phyloP scores from a whole-genome alignment of 2,113 vertebrate genomes.

The Lycaon pictus region DNA sequence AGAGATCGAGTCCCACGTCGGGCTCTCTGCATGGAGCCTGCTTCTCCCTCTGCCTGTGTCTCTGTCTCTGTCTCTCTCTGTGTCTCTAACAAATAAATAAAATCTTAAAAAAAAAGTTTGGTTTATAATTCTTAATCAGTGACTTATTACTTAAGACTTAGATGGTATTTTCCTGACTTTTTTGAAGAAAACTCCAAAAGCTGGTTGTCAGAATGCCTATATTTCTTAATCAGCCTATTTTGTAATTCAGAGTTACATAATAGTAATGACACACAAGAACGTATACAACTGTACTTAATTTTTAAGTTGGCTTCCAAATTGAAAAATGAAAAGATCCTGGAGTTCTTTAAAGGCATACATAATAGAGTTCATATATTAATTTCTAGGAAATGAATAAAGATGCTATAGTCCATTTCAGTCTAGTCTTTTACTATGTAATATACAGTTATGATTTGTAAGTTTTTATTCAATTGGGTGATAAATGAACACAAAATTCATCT shows the following conservation, averaged over 20 bases:
- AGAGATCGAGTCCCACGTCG: too few relatives aligned
- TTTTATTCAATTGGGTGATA: slow-evolving; percentile 61
- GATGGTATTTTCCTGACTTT: neutral
- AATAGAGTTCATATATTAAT: slow-evolving; percentile 9
- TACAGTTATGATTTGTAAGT: slow-evolving; percentile 49
- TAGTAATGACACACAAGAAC: slow-evolving; percentile 6
- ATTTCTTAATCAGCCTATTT: slow-evolving; percentile 40
- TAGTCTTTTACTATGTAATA: neutral
- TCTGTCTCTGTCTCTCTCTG: too few relatives aligned
- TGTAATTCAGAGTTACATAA: slow-evolving; percentile 24
- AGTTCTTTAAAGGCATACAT: neutral
- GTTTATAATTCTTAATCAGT: slow-evolving; percentile 41
- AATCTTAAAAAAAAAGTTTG: neutral
- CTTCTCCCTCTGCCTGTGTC: too few relatives aligned
- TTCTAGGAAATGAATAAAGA: slow-evolving; percentile 20
- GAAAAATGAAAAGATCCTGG: slow-evolving; percentile 28
- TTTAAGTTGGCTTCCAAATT: slow-evolving; percentile 38
- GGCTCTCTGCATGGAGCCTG: too few relatives aligned
- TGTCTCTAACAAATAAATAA: too few relatives aligned
- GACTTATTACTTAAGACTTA: neutral
- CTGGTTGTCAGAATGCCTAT: neutral
- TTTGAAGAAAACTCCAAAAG: slow-evolving; percentile 41
- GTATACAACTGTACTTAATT: slow-evolving; percentile 17
- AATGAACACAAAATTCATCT: slow-evolving; percentile 62
- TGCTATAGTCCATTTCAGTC: neutral